phyloP scores from a whole-genome alignment of 2,888 invertebrate genomes.

The Vesta saturnalis region DNA sequence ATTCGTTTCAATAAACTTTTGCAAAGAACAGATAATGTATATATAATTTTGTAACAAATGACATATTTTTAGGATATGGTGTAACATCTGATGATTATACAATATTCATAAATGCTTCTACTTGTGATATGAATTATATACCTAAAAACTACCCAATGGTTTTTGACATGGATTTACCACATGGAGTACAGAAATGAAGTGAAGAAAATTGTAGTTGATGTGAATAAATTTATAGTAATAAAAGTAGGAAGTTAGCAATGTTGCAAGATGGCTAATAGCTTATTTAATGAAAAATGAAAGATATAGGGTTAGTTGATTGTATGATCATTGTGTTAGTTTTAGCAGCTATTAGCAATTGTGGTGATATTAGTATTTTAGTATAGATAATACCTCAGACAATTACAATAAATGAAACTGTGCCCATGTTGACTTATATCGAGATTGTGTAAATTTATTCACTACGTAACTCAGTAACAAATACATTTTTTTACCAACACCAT shows the following conservation, averaged over 20 bases:
- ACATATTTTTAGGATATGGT: constrained; percentile 71
- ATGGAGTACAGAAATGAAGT: constrained; percentile 21
- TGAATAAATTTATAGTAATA: background rate
- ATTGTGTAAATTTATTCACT: background rate
- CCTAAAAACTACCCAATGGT: constrained; percentile 82
- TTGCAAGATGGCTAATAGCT: background rate
- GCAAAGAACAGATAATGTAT: too few species aligned
- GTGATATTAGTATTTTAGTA: constrained; percentile 21
- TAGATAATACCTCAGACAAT: constrained; percentile 2
- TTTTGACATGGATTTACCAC: constrained; percentile 75
- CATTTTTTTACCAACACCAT: too few species aligned
- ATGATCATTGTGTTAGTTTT: constrained; percentile 11
- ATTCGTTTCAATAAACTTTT: background rate
- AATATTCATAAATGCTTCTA: constrained; percentile 85
- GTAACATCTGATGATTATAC: constrained; percentile 83
- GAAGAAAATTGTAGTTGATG: background rate
- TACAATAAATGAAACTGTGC: background rate
- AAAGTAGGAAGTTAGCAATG: background rate
- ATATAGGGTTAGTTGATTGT: too few species aligned
- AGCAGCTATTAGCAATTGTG: constrained; percentile 14
- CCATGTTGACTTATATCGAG: background rate
- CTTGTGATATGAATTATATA: constrained; percentile 82
- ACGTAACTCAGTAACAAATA: too few species aligned
- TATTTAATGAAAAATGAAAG: too few species aligned
- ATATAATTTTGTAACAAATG: too few species aligned